A percentile compares a stretch with the other conserved stretches of the same genome.
These are phyloP conservation scores for Agrochola lychnidis DNA, from an alignment of 2,888 invertebrate genomes.

Conservation along the genomic window DNA sequence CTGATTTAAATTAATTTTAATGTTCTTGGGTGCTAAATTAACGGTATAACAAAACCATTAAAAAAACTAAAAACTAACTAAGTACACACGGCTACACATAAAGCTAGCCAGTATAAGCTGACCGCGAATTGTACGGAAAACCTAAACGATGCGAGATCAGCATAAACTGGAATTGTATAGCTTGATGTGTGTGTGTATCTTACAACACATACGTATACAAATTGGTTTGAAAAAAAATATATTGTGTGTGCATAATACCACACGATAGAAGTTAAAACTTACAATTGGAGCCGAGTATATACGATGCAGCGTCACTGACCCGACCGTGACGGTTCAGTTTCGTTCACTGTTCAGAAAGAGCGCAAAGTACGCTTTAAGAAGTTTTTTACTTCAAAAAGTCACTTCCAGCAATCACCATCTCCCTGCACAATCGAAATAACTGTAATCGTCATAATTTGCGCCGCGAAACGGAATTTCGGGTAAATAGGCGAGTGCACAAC, in stretches of 20 bases:
- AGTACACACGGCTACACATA: no score
- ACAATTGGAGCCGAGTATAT: not conserved
- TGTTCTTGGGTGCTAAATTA: not conserved
- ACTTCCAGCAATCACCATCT: constrained; percentile 40
- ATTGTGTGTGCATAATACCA: not conserved
- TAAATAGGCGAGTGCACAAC: constrained; percentile 69
- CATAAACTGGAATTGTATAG: no score
- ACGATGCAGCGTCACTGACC: not conserved
- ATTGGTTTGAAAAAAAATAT: not conserved
- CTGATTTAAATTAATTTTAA: not conserved
- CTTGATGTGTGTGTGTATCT: no score
- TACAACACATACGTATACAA: not conserved
- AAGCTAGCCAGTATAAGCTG: no score
- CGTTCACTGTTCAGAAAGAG: not conserved
- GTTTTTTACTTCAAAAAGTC: not conserved
- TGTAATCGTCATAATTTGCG: constrained; percentile 77
- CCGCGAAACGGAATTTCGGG: constrained; percentile 72
- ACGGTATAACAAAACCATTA: not conserved
- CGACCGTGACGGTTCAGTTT: not conserved
- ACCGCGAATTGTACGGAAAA: no score
- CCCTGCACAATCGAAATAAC: constrained; percentile 69
- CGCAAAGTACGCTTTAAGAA: not conserved
- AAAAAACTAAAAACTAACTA: no score
- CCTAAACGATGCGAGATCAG: no score
- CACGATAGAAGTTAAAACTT: not conserved